A percentile compares a stretch with the other conserved stretches of the same genome.
Conservation (phyloP, 2,888 invertebrate species). For the Palloptera scutellata region DNA sequence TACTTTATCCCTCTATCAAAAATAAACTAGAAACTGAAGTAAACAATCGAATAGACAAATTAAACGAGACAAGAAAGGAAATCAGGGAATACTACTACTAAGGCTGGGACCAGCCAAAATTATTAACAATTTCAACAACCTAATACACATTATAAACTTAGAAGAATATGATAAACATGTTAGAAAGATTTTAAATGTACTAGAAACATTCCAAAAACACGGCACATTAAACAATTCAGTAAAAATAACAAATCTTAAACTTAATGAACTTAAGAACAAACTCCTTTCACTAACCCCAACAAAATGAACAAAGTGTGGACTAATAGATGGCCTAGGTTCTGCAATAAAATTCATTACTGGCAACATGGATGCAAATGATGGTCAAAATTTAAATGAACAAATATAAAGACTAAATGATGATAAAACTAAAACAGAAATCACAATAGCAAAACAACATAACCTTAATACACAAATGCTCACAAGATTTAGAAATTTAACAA, state of each 20-base stretch:
- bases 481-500: too few relatives aligned
- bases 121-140: not conserved
- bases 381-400: conserved; percentile 23
- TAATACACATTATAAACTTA: too few relatives aligned
- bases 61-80: conserved; percentile 11
- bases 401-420: conserved; percentile 16
- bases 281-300: conserved; percentile 16
- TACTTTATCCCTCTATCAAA: too few relatives aligned
- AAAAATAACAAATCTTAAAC: conserved; percentile 27
- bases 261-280: conserved; percentile 26
- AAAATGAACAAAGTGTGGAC: too few relatives aligned
- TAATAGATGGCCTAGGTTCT: conserved; percentile 30
- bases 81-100: not conserved
- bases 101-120: not conserved
- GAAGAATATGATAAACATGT: not conserved
- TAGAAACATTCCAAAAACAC: conserved; percentile 10
- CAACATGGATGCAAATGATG: conserved; percentile 26
- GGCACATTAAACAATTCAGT: not conserved
- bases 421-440: not conserved
- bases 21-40: too few relatives aligned
- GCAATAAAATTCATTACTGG: conserved; percentile 35
- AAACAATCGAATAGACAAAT: conserved; percentile 24
- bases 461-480: too few relatives aligned
- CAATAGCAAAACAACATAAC: too few relatives aligned
- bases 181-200: not conserved